phyloP scores from a whole-genome alignment of 2,797 vertebrate genomes.

The Pipistrellus pipistrellus region DNA sequence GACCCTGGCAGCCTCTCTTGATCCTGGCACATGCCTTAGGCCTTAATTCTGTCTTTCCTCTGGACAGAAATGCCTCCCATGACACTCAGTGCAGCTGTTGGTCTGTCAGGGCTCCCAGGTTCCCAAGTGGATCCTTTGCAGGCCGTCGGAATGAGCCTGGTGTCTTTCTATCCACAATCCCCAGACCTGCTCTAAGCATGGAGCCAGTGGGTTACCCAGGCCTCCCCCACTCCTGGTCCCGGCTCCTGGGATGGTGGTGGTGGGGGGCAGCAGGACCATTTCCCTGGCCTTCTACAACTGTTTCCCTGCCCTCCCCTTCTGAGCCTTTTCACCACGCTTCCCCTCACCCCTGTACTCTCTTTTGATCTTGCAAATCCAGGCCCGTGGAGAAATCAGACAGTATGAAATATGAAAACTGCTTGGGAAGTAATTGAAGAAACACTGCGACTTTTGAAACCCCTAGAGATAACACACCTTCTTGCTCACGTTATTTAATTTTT shows the following conservation, averaged over 20 bases:
- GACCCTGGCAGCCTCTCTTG: not conserved
- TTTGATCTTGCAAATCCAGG: conserved; percentile 87
- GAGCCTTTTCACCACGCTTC: conserved; percentile 61
- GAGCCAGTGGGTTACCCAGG: too few relatives aligned
- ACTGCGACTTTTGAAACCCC: conserved; percentile 88
- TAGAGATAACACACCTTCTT: conserved; percentile 91
- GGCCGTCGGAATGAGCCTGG: not conserved
- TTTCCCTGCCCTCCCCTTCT: conserved; percentile 78
- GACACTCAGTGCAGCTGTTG: not conserved
- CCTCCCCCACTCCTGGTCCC: not conserved
- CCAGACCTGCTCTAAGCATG: not conserved
- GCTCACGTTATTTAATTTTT: conserved; percentile 93
- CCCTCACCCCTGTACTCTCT: conserved; percentile 74
- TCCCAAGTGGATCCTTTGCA: not conserved
- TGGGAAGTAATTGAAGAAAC: conserved; percentile 89
- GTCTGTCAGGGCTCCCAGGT: not conserved
- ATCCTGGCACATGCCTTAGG: not conserved
- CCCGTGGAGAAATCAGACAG: conserved; percentile 90
- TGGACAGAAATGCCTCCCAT: accelerated
- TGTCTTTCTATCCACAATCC: not conserved
- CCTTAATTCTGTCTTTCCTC: not conserved
- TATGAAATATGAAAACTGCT: conserved; percentile 93
- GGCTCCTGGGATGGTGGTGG: not conserved
- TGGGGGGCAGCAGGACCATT: conserved; percentile 57
- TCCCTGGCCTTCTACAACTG: conserved; percentile 73